A percentile compares a stretch with the other conserved stretches of the same genome.
phyloP scores from a whole-genome alignment of 2,888 invertebrate species.

The Macropis europaea region DNA sequence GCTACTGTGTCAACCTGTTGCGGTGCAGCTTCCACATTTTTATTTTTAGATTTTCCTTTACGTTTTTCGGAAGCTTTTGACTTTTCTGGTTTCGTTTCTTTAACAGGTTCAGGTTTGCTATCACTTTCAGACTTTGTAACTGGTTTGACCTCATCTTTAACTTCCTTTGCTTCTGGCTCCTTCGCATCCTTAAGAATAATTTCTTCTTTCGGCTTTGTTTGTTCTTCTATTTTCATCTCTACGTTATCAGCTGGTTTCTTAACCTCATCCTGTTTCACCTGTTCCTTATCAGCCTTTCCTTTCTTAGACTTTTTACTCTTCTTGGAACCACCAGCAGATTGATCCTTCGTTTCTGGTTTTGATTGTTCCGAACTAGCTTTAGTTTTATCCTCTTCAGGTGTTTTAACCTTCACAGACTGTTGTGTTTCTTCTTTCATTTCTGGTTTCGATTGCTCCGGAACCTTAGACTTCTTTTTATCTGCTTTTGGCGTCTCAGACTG shows the following conservation, averaged over 20 bases:
- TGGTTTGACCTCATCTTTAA: neutral
- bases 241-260: neutral
- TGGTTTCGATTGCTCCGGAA: neutral
- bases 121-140: slow-evolving; percentile 24
- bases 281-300: slow-evolving; percentile 26
- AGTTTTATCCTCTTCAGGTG: too few relatives aligned
- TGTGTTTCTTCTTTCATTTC: neutral
- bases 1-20: neutral
- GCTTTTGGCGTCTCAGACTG: slow-evolving; percentile 35
- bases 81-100: neutral
- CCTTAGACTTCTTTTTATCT: slow-evolving; percentile 6
- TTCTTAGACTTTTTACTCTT: slow-evolving; percentile 50
- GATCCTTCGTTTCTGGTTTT: slow-evolving; percentile 8
- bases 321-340: slow-evolving; percentile 20
- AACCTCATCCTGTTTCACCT: slow-evolving; percentile 62
- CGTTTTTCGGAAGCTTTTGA: neutral
- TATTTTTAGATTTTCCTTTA: slow-evolving; percentile 27
- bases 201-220: slow-evolving; percentile 65
- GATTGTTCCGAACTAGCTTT: neutral
- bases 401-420: too few relatives aligned
- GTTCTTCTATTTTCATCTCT: slow-evolving; percentile 70
- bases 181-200: neutral
- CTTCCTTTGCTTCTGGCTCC: neutral
- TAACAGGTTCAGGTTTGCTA: slow-evolving; percentile 64
- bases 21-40: neutral